Base-by-base conservation (phyloP, 2,888 invertebrate genomes). In the Dioctria linearis region DNA sequence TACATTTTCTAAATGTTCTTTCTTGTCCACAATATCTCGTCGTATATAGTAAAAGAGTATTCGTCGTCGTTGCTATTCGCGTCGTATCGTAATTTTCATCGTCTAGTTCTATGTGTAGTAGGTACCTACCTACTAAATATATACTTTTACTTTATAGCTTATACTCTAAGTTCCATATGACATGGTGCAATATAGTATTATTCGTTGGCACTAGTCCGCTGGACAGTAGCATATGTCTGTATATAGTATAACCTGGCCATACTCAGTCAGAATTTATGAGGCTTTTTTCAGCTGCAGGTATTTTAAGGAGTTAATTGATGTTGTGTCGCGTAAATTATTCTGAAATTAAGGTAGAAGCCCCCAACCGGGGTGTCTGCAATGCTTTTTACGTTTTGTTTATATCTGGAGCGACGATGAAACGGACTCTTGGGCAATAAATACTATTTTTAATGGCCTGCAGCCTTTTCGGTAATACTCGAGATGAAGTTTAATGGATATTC, bases 271-370 rank as follows among this genome's bases (percentile, higher is more conserved):
- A 82, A 82, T 82, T 82, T 82, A 82, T 82, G 82, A 82, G 82
- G 82, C 82, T 82, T 86, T 86, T 86, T 86, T 86, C 86, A 87
- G 85, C 85, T 86, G 86, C 87, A 86, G 86, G 85, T 87, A 87
- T 87, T 85, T 85, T 83, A 84, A 87, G 87, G 85, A 87, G 86
- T 87, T 87, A 87, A 87, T 87, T 87, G 87, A 87, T 87, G 87
- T 87, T 87, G 87, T 87, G 88, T 86, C 87, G 86, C 87, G 87
- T 87, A 87, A 87, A 87, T 87, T 87, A 87, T 87, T 86, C 86
- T 85, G 86, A 87, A 86, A 86, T 87, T 87, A 87, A 87, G 87
- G 87, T 86, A 86, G 85, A 86, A 82, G 83, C 78, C 57, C 81
- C 63, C 71, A 67, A 57, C 69, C 76, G 61, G 69, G 25, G 71